These are phyloP conservation scores for Drosophila bipectinata DNA, from an alignment of 1,140 invertebrate species.

Conservation along the genomic window DNA sequence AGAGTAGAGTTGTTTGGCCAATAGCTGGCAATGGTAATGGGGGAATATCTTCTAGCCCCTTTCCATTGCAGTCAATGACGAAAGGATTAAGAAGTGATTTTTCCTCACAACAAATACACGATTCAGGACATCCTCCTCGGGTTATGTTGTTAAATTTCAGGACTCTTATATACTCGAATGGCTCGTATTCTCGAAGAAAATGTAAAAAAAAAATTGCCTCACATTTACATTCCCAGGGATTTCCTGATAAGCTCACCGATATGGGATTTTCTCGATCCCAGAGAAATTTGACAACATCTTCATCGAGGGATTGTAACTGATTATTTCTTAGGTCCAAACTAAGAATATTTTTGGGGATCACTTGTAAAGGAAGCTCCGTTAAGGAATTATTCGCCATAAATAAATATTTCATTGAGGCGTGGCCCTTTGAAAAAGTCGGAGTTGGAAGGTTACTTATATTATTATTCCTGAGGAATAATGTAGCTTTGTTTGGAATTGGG, in stretches of 20 bases:
- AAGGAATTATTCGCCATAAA: slow-evolving; percentile 1
- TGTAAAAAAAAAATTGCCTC: background rate
- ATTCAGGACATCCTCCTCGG: slow-evolving; percentile 7
- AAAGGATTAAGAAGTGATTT: background rate
- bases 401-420: slow-evolving; percentile 11
- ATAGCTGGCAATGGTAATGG: background rate
- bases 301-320: slow-evolving; percentile 9
- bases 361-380: background rate
- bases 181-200: slow-evolving; percentile 9
- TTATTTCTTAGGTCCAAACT: background rate
- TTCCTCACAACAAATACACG: slow-evolving; percentile 19
- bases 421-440: background rate
- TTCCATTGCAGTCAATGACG: slow-evolving; percentile 11
- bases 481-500: background rate
- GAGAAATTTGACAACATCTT: background rate
- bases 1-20: slow-evolving; percentile 3
- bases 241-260: background rate
- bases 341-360: slow-evolving; percentile 3
- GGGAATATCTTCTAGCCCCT: slow-evolving; percentile 3
- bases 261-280: background rate
- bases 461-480: background rate
- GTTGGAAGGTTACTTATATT: background rate
- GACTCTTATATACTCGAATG: slow-evolving; percentile 2
- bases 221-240: slow-evolving; percentile 20
- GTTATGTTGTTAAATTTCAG: slow-evolving; percentile 10